Base-by-base conservation (phyloP, 2,888 invertebrate genomes). In the Idaea dimidiata region DNA sequence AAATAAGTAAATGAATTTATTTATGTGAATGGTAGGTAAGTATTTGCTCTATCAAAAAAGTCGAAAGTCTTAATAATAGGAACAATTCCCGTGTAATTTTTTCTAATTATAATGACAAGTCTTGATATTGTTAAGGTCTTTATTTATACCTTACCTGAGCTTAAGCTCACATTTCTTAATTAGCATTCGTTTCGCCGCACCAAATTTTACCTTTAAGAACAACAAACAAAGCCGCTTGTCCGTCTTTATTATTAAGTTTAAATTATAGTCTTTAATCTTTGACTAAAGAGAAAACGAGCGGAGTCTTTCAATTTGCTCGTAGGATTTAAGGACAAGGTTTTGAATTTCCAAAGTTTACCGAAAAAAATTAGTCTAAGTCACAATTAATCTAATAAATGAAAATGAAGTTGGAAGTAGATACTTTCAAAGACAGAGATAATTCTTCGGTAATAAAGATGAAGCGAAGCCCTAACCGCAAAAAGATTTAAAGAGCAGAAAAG, bases 251-350 rank as follows among this genome's bases (percentile, higher is more conserved):
- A 88, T 86, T 83, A 87, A 87, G 85, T 89, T 88, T 81, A 87
- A 90, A 90, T 91, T 88, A 87, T 87, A 89, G 86, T 84, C 86
- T 85, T 89, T 87, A 88, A 80, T 84, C 86, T 85, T 89, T 87
- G 88, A 80, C 80, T 86, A 83, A 86, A 78, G 77, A 84, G 83
- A 84, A 86, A 88, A 87, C 79, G 80, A 85, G 80, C 78, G 77
- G 75, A 71, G 75, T 73, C 77, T 83, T 80, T 83, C 79, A 83
- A 84, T 85, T 87, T 83, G 75, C 78, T 79, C 81, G 79, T 72
- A 78, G 75, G 72, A 79, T 81, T 82, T 79, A 74, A 78, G 74
- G 77, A 80, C 80, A 80, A 77, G 77, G 81, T 83, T 82, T 87
- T 74, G 68, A 72, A 72, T 85, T 84, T 77, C 77, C 69, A 79